Percentiles rank a stretch among this genome's conserved stretches.
These are phyloP conservation scores for Drosophila peninsularis DNA, from an alignment of 2,888 invertebrate genomes.

Conservation along the genomic window DNA sequence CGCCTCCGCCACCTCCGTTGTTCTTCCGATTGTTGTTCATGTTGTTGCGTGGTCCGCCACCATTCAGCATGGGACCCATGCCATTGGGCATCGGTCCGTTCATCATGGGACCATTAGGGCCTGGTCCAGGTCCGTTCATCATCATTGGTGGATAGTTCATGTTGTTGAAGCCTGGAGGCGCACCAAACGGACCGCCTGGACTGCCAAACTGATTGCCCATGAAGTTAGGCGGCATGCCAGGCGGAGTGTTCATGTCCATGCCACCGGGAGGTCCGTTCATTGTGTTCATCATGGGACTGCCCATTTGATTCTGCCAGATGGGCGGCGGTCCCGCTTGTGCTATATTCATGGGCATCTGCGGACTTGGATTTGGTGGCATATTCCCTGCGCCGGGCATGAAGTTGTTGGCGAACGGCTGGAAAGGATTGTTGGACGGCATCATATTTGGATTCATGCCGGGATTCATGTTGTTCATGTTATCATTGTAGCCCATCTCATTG, in stretches of 20 bases:
- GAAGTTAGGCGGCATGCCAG: constrained; percentile 57
- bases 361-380: constrained; percentile 29
- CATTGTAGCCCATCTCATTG: constrained; percentile 57
- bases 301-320: constrained; percentile 66
- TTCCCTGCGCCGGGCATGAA: constrained; percentile 48
- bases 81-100: constrained; percentile 61
- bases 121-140: constrained; percentile 63
- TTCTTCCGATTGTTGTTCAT: constrained; percentile 67
- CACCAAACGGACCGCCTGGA: constrained; percentile 58
- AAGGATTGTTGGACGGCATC: constrained; percentile 64
- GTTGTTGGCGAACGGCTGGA: constrained; percentile 76
- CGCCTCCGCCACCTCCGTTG: constrained; percentile 27
- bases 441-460: constrained; percentile 45
- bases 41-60: constrained; percentile 75
- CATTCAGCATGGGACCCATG: constrained; percentile 46
- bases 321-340: constrained; percentile 51
- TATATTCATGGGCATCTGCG: constrained; percentile 48
- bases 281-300: constrained; percentile 70
- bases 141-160: constrained; percentile 74
- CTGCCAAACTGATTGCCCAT: constrained; percentile 66
- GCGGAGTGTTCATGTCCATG: constrained; percentile 52
- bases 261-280: constrained; percentile 46
- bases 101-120: constrained; percentile 50
- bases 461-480: constrained; percentile 36
- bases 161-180: constrained; percentile 56